Percentiles rank a stretch among this genome's conserved stretches.
Conservation (phyloP, 2,888 invertebrate genomes). For the Pinctada fucata region DNA sequence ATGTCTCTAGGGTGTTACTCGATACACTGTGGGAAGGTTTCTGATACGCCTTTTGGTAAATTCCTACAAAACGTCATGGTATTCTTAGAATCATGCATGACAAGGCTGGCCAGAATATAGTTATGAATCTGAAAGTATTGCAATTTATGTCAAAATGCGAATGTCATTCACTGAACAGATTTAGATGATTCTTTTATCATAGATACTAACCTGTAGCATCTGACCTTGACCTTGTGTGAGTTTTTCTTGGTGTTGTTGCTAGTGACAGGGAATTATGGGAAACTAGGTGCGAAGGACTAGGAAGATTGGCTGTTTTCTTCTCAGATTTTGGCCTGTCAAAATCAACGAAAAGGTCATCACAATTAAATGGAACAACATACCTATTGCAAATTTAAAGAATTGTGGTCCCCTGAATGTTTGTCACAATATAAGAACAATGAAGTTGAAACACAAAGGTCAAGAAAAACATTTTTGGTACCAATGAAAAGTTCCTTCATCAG, state of each 20-base stretch:
- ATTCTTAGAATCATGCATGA: no score
- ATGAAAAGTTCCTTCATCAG: no score
- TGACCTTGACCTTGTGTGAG: conserved; percentile 87
- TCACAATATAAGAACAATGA: no score
- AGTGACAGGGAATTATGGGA: conserved; percentile 40
- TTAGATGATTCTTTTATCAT: no score
- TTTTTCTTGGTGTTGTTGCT: conserved; percentile 79
- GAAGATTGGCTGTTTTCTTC: conserved; percentile 23
- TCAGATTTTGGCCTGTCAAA: conserved; percentile 17
- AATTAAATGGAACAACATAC: no score
- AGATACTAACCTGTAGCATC: conserved; percentile 83
- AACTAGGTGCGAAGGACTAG: conserved; percentile 31
- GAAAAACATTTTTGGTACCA: no score
- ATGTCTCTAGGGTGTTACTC: conserved; percentile 38
- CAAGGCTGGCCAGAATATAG: neutral
- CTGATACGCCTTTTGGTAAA: conserved; percentile 63
- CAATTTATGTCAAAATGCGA: no score
- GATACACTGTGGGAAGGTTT: conserved; percentile 64
- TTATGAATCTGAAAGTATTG: neutral
- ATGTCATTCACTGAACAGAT: no score
- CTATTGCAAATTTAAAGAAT: no score
- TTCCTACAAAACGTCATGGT: conserved; percentile 47
- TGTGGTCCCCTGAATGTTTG: no score
- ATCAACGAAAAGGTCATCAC: neutral
- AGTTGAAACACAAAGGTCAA: no score